phyloP scores from a whole-genome alignment of 2,113 vertebrate genomes.

The Pteruthius melanotis region DNA sequence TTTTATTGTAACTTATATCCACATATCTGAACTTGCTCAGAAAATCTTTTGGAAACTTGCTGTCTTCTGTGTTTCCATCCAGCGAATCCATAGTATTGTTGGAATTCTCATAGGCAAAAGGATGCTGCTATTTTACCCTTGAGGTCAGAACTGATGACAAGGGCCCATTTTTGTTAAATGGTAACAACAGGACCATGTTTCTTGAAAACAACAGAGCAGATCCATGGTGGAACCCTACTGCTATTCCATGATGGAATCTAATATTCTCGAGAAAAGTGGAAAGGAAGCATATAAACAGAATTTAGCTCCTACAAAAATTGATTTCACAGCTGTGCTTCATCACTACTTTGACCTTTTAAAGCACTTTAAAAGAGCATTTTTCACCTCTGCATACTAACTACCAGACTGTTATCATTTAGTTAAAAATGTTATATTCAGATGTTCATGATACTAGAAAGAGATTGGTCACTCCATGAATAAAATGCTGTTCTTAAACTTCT shows the following conservation, averaged over 20 bases:
- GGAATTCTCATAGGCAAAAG: background rate
- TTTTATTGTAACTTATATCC: background rate
- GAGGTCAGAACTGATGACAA: background rate
- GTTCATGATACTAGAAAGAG: background rate
- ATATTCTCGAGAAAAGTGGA: background rate
- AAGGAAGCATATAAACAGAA: background rate
- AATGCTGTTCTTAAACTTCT: background rate
- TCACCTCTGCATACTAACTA: background rate
- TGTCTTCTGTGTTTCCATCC: background rate
- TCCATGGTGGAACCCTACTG: background rate
- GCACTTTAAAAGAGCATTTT: background rate
- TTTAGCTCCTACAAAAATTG: background rate
- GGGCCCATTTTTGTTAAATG: background rate
- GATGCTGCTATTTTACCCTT: background rate
- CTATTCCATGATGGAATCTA: background rate
- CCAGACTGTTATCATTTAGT: background rate
- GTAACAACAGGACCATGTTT: background rate
- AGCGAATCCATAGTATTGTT: background rate
- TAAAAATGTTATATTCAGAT: background rate
- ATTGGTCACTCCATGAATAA: background rate
- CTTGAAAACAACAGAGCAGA: background rate
- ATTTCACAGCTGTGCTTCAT: background rate
- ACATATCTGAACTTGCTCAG: background rate
- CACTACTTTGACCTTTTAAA: background rate
- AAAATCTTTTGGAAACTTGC: background rate